Evolutionary conservation across 2,113 vertebrate species (phyloP).

Genomic region (Semicossyphus pulcher): DNA sequence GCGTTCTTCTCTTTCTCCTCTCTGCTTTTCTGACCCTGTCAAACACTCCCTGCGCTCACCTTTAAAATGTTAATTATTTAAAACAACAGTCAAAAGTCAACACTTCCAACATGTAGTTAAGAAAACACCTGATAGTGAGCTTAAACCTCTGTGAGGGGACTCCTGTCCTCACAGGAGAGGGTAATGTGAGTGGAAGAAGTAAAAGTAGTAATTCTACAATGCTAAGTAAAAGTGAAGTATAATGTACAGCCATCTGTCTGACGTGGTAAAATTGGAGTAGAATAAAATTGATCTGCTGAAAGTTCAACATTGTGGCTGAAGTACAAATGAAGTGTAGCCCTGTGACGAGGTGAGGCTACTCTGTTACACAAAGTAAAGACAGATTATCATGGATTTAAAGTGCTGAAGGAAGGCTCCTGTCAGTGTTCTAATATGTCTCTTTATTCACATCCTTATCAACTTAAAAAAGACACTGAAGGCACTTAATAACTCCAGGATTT

Average conservation of each 20-base stretch:
- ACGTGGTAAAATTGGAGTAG: no score
- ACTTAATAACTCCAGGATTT: constrained; percentile 19
- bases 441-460: constrained; percentile 13
- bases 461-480: constrained; percentile 24
- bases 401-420: no score
- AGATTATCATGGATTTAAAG: no score
- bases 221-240: neutral
- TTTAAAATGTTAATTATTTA: constrained; percentile 33
- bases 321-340: no score
- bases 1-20: neutral
- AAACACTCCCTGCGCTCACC: constrained; percentile 1
- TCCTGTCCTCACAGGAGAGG: neutral
- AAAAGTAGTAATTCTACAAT: neutral
- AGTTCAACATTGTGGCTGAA: no score
- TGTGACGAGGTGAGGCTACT: no score
- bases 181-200: neutral
- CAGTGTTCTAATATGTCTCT: no score
- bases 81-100: constrained; percentile 7
- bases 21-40: constrained; percentile 13
- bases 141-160: neutral
- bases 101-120: neutral
- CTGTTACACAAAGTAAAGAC: no score
- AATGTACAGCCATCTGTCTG: no score
- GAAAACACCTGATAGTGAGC: neutral
- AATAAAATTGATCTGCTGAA: no score